A percentile compares a stretch with the other conserved stretches of the same genome.
These are phyloP conservation scores for Podarcis siculus DNA, from an alignment of 2,797 vertebrate genomes.

Conservation along the genomic window DNA sequence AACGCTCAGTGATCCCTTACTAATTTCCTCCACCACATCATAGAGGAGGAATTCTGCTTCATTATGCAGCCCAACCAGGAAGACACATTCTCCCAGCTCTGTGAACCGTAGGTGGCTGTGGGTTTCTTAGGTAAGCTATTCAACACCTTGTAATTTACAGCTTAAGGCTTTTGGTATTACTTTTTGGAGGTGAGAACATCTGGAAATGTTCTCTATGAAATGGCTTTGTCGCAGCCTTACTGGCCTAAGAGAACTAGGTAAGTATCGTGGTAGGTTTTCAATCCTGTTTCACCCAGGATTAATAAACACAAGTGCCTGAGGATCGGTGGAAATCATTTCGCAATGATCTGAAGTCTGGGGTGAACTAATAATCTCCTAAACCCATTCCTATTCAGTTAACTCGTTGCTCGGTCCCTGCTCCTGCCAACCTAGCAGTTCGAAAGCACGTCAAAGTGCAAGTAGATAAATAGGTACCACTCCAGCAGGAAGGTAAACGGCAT, in stretches of 20 bases:
- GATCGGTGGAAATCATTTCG: background rate
- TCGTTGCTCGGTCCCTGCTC: too few species aligned
- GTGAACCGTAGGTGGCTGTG: background rate
- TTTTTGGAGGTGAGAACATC: background rate
- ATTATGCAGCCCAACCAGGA: background rate
- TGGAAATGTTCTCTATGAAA: background rate
- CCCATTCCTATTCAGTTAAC: background rate
- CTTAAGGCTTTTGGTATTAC: background rate
- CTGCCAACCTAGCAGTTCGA: too few species aligned
- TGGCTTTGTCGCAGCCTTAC: background rate
- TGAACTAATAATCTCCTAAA: background rate
- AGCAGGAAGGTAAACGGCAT: too few species aligned
- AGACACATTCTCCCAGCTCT: background rate
- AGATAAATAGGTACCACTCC: too few species aligned
- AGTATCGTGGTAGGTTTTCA: background rate
- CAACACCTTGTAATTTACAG: slow-evolving; percentile 4
- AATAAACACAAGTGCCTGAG: background rate
- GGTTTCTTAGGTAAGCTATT: slow-evolving; percentile 28
- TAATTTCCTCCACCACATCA: background rate
- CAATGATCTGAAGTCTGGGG: background rate
- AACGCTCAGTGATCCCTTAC: slow-evolving; percentile 4
- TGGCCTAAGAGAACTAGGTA: background rate
- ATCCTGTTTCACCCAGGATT: background rate
- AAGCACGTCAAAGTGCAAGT: too few species aligned
- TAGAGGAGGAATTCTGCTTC: background rate